Conservation (phyloP, 2,888 invertebrate genomes). For the Therioaphis trifolii region DNA sequence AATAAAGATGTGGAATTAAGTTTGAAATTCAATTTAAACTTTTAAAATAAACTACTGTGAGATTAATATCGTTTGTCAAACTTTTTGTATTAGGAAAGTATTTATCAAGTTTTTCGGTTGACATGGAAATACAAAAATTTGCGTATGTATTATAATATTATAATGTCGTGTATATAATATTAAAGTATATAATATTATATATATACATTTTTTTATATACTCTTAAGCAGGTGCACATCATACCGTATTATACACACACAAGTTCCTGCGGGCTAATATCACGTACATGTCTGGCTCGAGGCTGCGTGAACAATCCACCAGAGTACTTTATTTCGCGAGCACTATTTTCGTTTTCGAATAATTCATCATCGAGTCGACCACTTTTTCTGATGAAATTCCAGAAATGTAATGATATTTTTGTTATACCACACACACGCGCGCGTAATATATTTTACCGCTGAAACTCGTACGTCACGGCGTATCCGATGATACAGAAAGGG, state of each 20-base stretch:
- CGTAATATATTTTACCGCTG: not conserved
- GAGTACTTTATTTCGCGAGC: conserved; percentile 1
- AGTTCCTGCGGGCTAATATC: no score
- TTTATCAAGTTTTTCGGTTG: not conserved
- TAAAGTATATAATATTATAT: no score
- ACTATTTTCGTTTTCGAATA: not conserved
- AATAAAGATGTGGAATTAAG: not conserved
- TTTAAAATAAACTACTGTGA: not conserved
- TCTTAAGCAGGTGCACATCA: no score
- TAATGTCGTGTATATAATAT: no score
- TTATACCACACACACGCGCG: not conserved
- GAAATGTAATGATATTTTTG: no score
- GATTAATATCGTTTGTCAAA: not conserved
- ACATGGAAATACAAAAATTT: not conserved
- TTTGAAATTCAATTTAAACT: conserved; percentile 14
- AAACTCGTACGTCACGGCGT: not conserved
- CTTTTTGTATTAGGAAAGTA: not conserved
- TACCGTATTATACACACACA: no score
- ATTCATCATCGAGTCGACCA: not conserved
- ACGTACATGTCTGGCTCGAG: not conserved
- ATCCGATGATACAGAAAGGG: not conserved
- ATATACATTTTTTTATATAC: no score
- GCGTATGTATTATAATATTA: no score
- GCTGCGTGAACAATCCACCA: not conserved
- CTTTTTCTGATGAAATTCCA: conserved; percentile 22